A percentile compares a stretch with the other conserved stretches of the same genome.
phyloP scores from a whole-genome alignment of 1,140 invertebrate genomes.

The Drosophila suzukii region DNA sequence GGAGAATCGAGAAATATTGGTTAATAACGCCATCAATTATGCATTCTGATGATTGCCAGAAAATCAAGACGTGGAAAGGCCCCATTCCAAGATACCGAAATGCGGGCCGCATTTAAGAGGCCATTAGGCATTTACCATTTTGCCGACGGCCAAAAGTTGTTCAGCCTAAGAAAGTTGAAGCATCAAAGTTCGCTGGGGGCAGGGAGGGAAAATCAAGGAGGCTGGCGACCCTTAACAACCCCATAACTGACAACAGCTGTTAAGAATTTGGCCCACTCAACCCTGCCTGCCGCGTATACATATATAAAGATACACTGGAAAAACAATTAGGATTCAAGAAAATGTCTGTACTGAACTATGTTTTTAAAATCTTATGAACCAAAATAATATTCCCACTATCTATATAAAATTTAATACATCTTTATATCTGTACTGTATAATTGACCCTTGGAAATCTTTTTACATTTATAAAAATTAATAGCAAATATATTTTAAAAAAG shows the following conservation, averaged over 20 bases:
- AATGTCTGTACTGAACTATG: neutral
- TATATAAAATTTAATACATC: too few relatives aligned
- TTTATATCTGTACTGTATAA: too few relatives aligned
- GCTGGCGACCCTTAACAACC: conserved; percentile 68
- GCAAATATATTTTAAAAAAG: too few relatives aligned
- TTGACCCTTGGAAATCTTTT: too few relatives aligned
- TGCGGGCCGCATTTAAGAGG: conserved; percentile 35
- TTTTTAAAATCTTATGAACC: too few relatives aligned
- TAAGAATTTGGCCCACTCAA: conserved; percentile 54
- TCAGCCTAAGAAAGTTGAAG: conserved; percentile 45
- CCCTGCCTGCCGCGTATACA: conserved; percentile 9
- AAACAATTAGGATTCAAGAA: neutral
- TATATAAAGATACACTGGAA: conserved; percentile 1
- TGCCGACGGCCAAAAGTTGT: conserved; percentile 57
- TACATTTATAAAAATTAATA: too few relatives aligned
- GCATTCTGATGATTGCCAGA: conserved; percentile 49
- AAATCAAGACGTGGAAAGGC: conserved; percentile 24
- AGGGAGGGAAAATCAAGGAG: conserved; percentile 15
- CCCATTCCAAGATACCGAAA: conserved; percentile 8
- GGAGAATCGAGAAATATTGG: conserved; percentile 25
- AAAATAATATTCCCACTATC: neutral
- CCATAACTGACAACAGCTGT: conserved; percentile 78
- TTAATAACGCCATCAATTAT: conserved; percentile 68
- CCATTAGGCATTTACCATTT: conserved; percentile 56
- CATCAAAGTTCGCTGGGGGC: conserved; percentile 30